Evolutionary conservation across 2,797 vertebrate species (phyloP).

Genomic region (Mareca penelope): DNA sequence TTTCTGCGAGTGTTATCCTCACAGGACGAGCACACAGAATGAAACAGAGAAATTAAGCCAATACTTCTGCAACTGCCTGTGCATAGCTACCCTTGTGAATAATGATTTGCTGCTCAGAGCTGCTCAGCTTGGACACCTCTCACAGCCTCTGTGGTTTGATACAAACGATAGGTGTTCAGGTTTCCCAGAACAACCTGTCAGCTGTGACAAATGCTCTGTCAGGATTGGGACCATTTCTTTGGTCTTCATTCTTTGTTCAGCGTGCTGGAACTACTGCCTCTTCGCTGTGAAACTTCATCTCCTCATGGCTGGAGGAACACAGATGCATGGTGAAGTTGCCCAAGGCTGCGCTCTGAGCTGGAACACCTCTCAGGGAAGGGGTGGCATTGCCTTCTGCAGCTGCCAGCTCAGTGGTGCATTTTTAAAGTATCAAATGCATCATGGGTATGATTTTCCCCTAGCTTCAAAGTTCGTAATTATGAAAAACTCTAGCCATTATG

Average conservation of each 20-base stretch:
- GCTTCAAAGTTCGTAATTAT: neutral
- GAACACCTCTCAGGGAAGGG: too few species aligned
- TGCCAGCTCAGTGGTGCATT: neutral
- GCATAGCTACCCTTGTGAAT: neutral
- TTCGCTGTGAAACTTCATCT: neutral
- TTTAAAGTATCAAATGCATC: neutral
- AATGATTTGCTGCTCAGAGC: neutral
- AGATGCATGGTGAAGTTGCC: rapidly evolving
- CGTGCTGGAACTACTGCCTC: neutral
- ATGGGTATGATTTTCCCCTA: neutral
- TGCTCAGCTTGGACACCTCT: rapidly evolving
- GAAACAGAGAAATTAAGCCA: neutral
- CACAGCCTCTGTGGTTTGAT: neutral
- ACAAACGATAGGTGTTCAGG: rapidly evolving
- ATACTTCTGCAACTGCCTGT: neutral
- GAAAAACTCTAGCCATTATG: neutral
- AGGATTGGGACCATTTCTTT: neutral
- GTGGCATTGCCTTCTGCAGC: neutral
- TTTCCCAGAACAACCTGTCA: neutral
- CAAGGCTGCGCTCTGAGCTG: rapidly evolving
- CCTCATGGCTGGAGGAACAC: neutral
- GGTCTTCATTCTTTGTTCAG: neutral
- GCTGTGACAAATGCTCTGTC: neutral
- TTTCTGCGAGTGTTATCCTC: neutral
- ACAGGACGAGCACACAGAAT: neutral